A percentile compares a stretch with the other conserved stretches of the same genome.
Evolutionary conservation across 1,140 invertebrate species (phyloP).

Genomic region (Nephila pilipes): DNA sequence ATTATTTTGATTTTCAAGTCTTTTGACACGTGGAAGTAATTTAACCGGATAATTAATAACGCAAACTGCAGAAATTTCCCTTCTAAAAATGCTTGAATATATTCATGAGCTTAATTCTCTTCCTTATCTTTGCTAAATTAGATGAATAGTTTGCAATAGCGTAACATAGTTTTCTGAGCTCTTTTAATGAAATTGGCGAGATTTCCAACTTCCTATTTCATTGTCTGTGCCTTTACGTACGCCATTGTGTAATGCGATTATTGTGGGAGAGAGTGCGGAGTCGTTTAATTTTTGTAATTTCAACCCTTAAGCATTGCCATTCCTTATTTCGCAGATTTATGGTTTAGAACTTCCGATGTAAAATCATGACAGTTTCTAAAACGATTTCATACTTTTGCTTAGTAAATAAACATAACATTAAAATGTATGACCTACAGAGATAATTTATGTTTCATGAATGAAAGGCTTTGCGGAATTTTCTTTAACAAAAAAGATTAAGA

Average conservation of each 20-base stretch:
- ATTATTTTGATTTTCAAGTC: background rate
- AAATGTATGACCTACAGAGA: no score
- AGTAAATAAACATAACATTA: no score
- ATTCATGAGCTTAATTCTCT: slow-evolving; percentile 31
- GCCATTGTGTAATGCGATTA: background rate
- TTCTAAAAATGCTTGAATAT: slow-evolving; percentile 7
- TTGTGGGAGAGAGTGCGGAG: background rate
- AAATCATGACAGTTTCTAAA: no score
- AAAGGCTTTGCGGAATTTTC: no score
- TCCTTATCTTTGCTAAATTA: slow-evolving; percentile 5
- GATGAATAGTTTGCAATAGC: slow-evolving; percentile 31
- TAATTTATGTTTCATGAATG: no score
- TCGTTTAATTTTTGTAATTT: background rate
- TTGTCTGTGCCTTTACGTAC: background rate
- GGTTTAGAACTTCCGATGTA: no score
- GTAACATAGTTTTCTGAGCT: slow-evolving; percentile 9
- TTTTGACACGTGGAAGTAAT: background rate
- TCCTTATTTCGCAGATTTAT: no score
- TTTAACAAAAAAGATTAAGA: no score
- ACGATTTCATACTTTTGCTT: no score
- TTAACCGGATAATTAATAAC: background rate
- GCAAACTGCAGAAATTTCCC: background rate
- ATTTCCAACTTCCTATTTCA: background rate
- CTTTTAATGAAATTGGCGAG: slow-evolving; percentile 1
- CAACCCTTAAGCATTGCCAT: no score